Evolutionary conservation across 2,797 vertebrate genomes (phyloP).

Genomic region (Pseudocheirus occidentalis): DNA sequence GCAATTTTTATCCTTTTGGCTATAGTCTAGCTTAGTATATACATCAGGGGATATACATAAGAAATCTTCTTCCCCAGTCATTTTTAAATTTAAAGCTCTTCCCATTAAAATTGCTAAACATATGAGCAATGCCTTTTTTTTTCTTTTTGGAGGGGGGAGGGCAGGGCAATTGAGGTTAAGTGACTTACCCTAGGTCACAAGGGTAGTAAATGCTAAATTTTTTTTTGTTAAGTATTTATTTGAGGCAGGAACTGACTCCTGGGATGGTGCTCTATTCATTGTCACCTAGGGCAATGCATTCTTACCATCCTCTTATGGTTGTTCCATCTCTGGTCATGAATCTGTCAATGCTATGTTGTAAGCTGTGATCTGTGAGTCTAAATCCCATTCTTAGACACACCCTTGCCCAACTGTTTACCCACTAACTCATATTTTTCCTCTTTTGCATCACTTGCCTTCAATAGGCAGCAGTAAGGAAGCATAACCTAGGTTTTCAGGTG

Average conservation of each 20-base stretch:
- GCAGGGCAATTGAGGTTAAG: too few relatives aligned
- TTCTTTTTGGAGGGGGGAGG: too few relatives aligned
- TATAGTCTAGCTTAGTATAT: neutral
- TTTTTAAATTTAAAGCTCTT: neutral
- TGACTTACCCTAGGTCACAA: too few relatives aligned
- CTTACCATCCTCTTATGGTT: neutral
- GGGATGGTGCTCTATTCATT: too few relatives aligned
- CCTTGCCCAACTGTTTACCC: neutral
- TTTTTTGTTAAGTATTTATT: too few relatives aligned
- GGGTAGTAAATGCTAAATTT: too few relatives aligned
- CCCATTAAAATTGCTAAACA: neutral
- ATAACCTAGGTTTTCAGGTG: neutral
- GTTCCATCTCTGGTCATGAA: neutral
- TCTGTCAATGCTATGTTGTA: neutral
- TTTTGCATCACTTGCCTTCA: neutral
- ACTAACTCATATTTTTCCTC: neutral
- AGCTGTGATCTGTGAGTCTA: neutral
- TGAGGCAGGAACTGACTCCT: too few relatives aligned
- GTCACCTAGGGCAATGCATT: neutral
- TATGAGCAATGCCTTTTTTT: neutral
- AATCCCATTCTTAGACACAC: neutral
- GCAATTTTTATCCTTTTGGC: neutral
- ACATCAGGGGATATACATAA: neutral
- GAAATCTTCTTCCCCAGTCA: neutral
- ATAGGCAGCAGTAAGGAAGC: neutral